A percentile compares a stretch with the other conserved stretches of the same genome.
Evolutionary conservation across 2,797 vertebrate species (phyloP).

Genomic region (Furcifer pardalis): DNA sequence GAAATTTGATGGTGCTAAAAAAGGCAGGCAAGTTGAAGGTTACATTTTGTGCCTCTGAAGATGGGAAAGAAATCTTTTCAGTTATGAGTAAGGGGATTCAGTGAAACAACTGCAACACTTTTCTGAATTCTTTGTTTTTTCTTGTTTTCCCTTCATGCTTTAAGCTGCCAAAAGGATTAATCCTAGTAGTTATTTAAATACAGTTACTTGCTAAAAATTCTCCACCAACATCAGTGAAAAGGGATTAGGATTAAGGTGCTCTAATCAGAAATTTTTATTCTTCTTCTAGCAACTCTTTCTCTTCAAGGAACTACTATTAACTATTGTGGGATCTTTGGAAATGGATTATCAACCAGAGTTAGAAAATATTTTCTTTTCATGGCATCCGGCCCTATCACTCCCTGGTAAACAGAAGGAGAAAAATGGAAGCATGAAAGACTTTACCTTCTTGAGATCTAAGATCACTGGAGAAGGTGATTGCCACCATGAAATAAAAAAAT

Average conservation of each 20-base stretch:
- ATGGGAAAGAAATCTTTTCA: slow-evolving; percentile 61
- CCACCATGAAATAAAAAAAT: too few species aligned
- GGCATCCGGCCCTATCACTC: too few species aligned
- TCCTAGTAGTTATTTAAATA: slow-evolving; percentile 88
- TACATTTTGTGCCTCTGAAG: slow-evolving; percentile 56
- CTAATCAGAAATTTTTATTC: slow-evolving; percentile 79
- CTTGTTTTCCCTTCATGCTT: slow-evolving; percentile 74
- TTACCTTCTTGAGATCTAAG: too few species aligned
- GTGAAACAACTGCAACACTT: slow-evolving; percentile 79
- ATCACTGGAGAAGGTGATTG: too few species aligned
- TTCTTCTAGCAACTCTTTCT: slow-evolving; percentile 46
- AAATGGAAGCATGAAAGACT: too few species aligned
- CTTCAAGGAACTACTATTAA: slow-evolving; percentile 67
- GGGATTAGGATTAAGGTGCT: slow-evolving; percentile 85
- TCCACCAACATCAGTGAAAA: slow-evolving; percentile 86
- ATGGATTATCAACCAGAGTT: neutral
- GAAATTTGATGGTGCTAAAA: slow-evolving; percentile 50
- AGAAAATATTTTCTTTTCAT: too few species aligned
- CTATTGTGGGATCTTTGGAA: slow-evolving; percentile 34
- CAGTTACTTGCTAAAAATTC: slow-evolving; percentile 83
- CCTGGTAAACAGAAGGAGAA: too few species aligned
- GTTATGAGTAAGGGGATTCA: slow-evolving; percentile 72
- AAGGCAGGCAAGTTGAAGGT: slow-evolving; percentile 58
- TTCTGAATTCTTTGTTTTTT: slow-evolving; percentile 82
- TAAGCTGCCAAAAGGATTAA: slow-evolving; percentile 87